Evolutionary conservation across 2,113 vertebrate species (phyloP).

Genomic region (Phylloscopus trochiloides): DNA sequence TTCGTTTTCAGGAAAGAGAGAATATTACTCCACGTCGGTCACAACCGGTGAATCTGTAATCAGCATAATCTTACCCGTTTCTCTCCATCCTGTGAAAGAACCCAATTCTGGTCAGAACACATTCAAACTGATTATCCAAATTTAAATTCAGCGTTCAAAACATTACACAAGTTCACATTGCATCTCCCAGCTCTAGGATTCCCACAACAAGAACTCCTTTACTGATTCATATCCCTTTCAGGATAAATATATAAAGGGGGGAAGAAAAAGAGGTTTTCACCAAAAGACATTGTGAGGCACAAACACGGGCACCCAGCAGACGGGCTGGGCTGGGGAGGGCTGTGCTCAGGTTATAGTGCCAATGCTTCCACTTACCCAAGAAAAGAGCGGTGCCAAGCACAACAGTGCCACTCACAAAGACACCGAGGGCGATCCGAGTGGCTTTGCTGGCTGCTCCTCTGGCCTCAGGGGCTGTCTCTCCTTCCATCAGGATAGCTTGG

Average conservation of each 20-base stretch:
- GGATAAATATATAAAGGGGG: neutral
- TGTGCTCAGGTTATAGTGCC: neutral
- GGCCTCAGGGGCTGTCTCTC: constrained; percentile 51
- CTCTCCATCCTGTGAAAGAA: neutral
- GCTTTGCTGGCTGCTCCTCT: constrained; percentile 54
- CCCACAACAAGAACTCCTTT: neutral
- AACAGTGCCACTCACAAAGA: constrained; percentile 69
- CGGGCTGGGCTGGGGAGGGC: neutral
- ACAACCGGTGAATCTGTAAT: neutral
- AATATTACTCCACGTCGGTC: neutral
- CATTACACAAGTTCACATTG: fast-evolving
- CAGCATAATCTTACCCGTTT: neutral
- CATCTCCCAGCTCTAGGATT: neutral
- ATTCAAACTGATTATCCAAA: neutral
- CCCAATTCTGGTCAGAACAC: neutral
- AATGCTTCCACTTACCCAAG: constrained; percentile 74
- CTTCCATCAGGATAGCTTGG: constrained; percentile 69
- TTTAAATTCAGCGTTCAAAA: neutral
- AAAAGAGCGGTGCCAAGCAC: constrained; percentile 72
- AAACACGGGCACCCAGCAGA: neutral
- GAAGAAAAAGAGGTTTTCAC: neutral
- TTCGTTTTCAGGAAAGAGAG: neutral
- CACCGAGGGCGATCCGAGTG: constrained; percentile 63
- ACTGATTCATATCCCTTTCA: neutral
- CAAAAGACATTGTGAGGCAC: fast-evolving